Base-by-base conservation (phyloP, 2,888 invertebrate species). In the Odiellus spinosus region DNA sequence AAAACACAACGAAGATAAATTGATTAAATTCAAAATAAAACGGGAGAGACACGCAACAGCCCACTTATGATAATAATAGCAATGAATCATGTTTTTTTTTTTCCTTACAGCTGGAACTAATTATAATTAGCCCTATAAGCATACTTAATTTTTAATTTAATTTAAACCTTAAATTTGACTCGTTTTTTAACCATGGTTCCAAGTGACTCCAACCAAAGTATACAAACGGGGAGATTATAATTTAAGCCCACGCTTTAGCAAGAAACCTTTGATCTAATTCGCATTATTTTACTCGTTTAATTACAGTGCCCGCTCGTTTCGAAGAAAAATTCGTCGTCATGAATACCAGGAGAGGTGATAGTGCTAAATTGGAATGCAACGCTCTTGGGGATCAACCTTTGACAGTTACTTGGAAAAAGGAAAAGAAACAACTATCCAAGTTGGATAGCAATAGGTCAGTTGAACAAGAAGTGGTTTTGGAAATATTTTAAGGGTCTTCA, bases 351-450 rank as follows among this genome's bases (percentile, higher is more conserved):
- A 49, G 51, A 21, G 56, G 57, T 1, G 55, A 56, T 15, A 51
- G 47, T 10, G 48, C 53, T 5, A 50, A 48, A 12, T 14, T 57
- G 3, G 48, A 52, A 32, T 57, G 57, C 17, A 48, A 55, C 35
- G 57, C 57, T 1, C 32, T 48, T 4, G 57, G 57, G 3, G 57
- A 57, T 34, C 52, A 54, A 15, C 56, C 57, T 12, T 19, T 57
- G 8, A 46, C 51, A 19, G 48, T 57, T 5, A 53, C 51, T 1
- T 57, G 57, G 57, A 26, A 26, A 26, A 26, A 26, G 26, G 26
- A 26, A 8, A 26, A 26, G 26, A 26, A 26, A 26, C 26, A 26
- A 8, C 8, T 26, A 8, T 26, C 26, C 26, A 26, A 26, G 8
- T 26, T 26, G 26, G 26, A 26, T 26, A 26, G 26, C 26, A 26